Evolutionary conservation across 2,797 vertebrate species (phyloP), one percentile per base, ranked within the genome.

Genomic region (Heliangelus exortis): DNA sequence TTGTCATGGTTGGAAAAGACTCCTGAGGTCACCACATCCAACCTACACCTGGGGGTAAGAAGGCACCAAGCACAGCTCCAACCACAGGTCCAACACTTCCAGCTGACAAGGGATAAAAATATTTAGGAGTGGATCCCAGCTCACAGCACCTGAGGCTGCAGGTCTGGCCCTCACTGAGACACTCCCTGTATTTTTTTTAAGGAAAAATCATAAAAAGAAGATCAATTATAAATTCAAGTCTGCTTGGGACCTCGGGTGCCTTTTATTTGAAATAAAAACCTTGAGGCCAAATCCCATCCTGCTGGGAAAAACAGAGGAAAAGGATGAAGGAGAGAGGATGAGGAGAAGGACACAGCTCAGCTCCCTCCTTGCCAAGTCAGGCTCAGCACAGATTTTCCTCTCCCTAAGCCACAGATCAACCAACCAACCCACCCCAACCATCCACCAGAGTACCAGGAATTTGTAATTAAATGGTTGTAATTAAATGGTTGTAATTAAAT

Each of bases 31-130:
- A 41, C 13, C 39, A 14, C 39, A 41, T 41, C 39, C 39, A 41
- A 41, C 39, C 39, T 9, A 3, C 6, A 71, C 20, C 11, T 12
- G 18, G 6, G 19, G 39, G 58, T 69, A 43, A 41, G 41, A 75
- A 12, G 16, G n/a, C 29, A 74, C 36, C 23, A 48, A 21, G 33
- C 31, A 48, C n/a, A 48, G 21, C 29, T 26, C 41, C n/a, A 34
- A 21, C 31, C 3, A 2, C 22, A 4, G 36, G 2, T 14, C 39
- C 13, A 3, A 73, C 1, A 26, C 15, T 34, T 12, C 47, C 33
- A 17, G 28, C 14, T 17, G 39, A 36, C 34, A 36, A 36, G 10
- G 34, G 34, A 80, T 69, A 34, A 31, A 75, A 81, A 39, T 33
- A 31, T 12, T 23, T 5, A 8, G 33, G 55, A 81, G 34, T 14